Evolutionary conservation across 2,888 invertebrate species (phyloP).

Genomic region (Gari tellinella): DNA sequence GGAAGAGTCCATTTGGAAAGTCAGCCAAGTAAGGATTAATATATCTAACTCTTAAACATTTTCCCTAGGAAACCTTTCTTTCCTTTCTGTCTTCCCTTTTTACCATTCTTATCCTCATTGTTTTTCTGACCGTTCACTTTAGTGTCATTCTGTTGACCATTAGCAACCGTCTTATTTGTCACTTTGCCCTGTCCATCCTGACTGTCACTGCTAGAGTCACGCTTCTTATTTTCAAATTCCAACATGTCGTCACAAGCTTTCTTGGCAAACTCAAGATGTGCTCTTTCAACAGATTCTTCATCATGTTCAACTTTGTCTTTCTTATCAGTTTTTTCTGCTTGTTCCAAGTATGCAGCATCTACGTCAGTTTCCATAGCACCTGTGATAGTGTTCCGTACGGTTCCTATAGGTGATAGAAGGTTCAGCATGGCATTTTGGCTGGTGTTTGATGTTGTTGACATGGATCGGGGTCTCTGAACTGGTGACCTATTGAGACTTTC

Average conservation of each 20-base stretch:
- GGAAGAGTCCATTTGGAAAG: too few species aligned
- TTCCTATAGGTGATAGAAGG: conserved; percentile 29
- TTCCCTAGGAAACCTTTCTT: conserved; percentile 53
- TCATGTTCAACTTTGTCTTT: conserved; percentile 1
- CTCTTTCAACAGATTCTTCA: conserved; percentile 42
- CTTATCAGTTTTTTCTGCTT: conserved; percentile 8
- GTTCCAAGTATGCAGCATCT: conserved; percentile 51
- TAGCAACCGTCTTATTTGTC: conserved; percentile 3
- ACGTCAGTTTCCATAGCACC: conserved; percentile 56
- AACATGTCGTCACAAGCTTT: conserved; percentile 39
- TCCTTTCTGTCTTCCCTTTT: conserved; percentile 28
- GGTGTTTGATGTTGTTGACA: conserved; percentile 27
- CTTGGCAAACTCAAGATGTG: conserved; percentile 58
- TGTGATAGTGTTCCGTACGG: conserved; percentile 25
- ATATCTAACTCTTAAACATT: conserved; percentile 41
- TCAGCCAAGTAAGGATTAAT: too few species aligned
- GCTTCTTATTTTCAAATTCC: conserved; percentile 50
- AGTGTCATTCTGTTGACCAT: background rate
- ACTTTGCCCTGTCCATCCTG: conserved; percentile 6
- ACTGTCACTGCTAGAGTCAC: conserved; percentile 48
- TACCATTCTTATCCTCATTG: conserved; percentile 5
- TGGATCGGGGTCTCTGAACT: conserved; percentile 22
- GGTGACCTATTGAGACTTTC: conserved; percentile 21
- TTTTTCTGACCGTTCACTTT: conserved; percentile 4
- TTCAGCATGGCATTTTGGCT: conserved; percentile 55